Evolutionary conservation across 2,113 vertebrate genomes (phyloP).

Genomic region (Anhinga anhinga): DNA sequence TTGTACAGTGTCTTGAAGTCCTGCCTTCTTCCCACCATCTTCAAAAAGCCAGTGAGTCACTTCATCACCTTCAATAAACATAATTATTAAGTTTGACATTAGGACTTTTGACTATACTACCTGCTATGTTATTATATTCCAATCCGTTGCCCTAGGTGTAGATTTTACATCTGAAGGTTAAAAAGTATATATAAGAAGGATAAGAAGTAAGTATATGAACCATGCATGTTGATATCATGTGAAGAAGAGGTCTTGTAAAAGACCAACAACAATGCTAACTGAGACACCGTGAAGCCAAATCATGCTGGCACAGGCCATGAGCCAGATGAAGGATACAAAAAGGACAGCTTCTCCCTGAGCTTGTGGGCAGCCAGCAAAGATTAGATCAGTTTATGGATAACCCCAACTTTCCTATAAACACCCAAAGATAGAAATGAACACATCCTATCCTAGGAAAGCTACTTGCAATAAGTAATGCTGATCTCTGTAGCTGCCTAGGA

Average conservation of each 20-base stretch:
- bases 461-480: background rate
- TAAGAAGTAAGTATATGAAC: background rate
- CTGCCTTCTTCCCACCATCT: background rate
- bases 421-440: background rate
- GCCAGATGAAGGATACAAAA: background rate
- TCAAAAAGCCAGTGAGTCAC: background rate
- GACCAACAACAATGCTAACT: rapidly evolving
- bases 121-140: background rate
- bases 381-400: background rate
- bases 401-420: background rate
- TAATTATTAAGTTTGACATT: background rate
- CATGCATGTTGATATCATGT: rapidly evolving
- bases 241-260: background rate
- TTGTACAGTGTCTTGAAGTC: background rate
- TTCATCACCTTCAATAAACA: background rate
- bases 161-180: background rate
- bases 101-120: background rate
- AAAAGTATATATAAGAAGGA: background rate
- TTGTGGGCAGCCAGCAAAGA: background rate
- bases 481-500: background rate
- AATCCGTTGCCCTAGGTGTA: background rate
- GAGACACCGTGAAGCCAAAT: background rate
- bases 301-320: background rate
- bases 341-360: background rate
- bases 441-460: background rate